Conservation (phyloP, 2,113 vertebrate genomes). For the Mus spicilegus region DNA sequence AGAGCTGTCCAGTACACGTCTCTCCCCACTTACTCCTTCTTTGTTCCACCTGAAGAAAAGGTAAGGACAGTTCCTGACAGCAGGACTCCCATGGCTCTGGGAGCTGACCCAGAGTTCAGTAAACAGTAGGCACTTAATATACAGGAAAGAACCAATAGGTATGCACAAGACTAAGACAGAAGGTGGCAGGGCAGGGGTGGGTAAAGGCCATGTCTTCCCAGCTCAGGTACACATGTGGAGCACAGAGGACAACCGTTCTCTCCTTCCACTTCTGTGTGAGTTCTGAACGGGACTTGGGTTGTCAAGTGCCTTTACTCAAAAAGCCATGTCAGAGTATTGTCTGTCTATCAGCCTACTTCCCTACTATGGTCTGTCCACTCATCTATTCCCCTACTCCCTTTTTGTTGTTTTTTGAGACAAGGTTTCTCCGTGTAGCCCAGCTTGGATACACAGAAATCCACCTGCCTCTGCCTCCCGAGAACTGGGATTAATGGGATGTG, state of each 20-base stretch:
- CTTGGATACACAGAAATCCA: not conserved
- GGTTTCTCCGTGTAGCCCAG: not conserved
- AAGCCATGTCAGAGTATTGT: not conserved
- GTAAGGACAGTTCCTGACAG: too few relatives aligned
- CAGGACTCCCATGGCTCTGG: accelerated
- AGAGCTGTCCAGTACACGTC: not conserved
- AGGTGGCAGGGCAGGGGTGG: not conserved
- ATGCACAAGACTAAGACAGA: not conserved
- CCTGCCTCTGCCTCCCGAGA: not conserved
- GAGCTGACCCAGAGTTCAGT: not conserved
- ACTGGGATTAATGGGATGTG: not conserved
- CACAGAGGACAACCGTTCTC: not conserved
- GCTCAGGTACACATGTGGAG: not conserved
- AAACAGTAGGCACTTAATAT: not conserved
- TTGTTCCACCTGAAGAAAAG: not conserved
- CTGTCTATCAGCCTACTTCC: not conserved
- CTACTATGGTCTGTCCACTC: not conserved
- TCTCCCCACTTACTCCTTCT: not conserved
- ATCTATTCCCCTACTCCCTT: not conserved
- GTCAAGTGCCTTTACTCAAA: not conserved
- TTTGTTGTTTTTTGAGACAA: not conserved
- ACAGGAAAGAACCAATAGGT: not conserved
- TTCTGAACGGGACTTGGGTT: not conserved
- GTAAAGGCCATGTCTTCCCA: not conserved
- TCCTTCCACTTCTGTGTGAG: not conserved